Evolutionary conservation across 2,888 invertebrate genomes (phyloP), one percentile per base, ranked within the genome.

Genomic region (Timandra comae): DNA sequence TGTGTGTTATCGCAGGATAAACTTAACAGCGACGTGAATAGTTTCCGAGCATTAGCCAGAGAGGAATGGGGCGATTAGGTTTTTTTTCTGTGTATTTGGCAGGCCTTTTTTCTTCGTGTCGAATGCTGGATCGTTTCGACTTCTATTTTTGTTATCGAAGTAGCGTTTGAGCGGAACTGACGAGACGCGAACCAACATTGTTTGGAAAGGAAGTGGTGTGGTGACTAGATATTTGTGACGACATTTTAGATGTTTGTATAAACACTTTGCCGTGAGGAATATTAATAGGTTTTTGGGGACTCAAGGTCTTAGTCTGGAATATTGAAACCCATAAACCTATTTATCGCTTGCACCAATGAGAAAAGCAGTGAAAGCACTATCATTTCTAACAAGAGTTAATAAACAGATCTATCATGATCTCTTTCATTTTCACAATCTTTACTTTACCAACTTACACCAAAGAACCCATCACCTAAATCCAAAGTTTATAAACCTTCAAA

Each of bases 1-100:
- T 60, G 59, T 62, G 61, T 67, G 68, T 84, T 79, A 82, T 84
- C 82, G 77, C 74, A 78, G 81, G 82, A 80, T 75, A 78, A 79
- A 74, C 63, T 74, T 75, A 67, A 73, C 69, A 64, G 71, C 74
- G 71, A 74, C 68, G 69, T 75, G 73, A 80, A 80, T 80, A 79
- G 77, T 77, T 73, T 69, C 63, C 60, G 58, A 70, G 66, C 75
- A 67, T 77, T 71, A 73, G 74, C 70, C 69, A 66, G 73, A 78
- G 60, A 72, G 76, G 73, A 79, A 75, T 67, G 75, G 70, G 69
- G 62, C 66, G 68, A 73, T 65, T 62, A 60, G 56, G 49, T 70
- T 77, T 76, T 78, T 81, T 79, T 74, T n/a, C 9, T 23, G 59
- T 76, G 64, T 67, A 71, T 79, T 80, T 79, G 64, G 76, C 78